These are phyloP conservation scores for Mallotus villosus DNA, from an alignment of 2,797 vertebrate genomes.

Conservation along the genomic window DNA sequence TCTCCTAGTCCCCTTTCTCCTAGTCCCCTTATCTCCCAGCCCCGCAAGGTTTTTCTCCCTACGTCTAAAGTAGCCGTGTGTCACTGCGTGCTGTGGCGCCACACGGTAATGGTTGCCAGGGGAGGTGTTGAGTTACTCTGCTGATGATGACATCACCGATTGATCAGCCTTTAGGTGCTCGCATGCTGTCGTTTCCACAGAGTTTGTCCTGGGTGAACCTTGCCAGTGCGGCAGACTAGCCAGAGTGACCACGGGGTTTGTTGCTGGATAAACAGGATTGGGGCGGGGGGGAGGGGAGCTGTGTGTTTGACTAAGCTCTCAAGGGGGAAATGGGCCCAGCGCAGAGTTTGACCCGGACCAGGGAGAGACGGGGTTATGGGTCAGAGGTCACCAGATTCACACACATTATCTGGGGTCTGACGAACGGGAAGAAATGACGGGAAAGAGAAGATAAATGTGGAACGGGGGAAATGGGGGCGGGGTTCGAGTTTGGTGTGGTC, in stretches of 20 bases:
- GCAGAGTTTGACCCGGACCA: slow-evolving; percentile 62
- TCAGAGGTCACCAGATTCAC: slow-evolving; percentile 64
- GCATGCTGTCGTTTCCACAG: background rate
- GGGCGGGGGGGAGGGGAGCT: background rate
- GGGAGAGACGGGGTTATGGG: slow-evolving; percentile 41
- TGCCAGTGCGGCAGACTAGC: background rate
- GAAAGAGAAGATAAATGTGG: background rate
- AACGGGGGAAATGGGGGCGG: background rate
- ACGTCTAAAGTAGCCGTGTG: background rate
- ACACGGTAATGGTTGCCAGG: background rate
- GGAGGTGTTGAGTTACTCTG: background rate
- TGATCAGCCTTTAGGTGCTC: background rate
- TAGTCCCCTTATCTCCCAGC: background rate
- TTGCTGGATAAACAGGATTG: background rate
- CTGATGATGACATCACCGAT: background rate
- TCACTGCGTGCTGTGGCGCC: background rate
- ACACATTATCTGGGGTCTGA: slow-evolving; percentile 23
- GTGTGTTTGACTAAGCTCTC: slow-evolving; percentile 57
- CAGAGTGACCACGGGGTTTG: background rate
- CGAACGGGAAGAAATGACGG: background rate
- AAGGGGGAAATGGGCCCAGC: slow-evolving; percentile 40
- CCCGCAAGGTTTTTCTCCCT: background rate
- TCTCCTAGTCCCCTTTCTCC: background rate
- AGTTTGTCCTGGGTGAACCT: background rate
- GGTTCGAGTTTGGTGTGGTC: background rate